These are phyloP conservation scores for Brachionus paranguensis DNA, from an alignment of 1,140 invertebrate genomes.

Conservation along the genomic window DNA sequence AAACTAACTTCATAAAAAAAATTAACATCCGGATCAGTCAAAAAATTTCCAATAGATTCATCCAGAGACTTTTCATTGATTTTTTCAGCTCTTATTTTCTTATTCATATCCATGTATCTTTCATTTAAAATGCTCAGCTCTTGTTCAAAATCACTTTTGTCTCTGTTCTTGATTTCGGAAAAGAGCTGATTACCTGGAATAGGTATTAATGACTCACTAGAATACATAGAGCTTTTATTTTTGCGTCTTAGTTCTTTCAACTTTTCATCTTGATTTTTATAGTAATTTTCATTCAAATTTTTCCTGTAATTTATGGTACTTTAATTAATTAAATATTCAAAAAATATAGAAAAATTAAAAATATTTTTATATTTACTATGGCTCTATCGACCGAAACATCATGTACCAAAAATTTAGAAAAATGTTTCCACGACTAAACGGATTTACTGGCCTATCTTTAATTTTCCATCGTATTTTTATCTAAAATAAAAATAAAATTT, in stretches of 20 bases:
- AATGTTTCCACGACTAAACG: neutral
- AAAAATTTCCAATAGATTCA: neutral
- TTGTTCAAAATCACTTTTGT: neutral
- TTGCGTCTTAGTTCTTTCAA: neutral
- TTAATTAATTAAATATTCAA: neutral
- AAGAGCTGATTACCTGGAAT: neutral
- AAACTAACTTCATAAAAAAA: neutral
- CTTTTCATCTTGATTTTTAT: neutral
- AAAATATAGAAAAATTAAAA: neutral
- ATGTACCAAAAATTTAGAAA: constrained; percentile 2
- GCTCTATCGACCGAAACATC: neutral
- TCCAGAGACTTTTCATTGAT: neutral
- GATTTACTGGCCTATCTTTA: constrained; percentile 8
- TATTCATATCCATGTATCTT: neutral
- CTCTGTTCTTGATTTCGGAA: neutral
- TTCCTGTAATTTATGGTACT: neutral
- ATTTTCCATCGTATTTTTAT: constrained; percentile 16
- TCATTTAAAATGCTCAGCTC: neutral
- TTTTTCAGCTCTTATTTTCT: neutral
- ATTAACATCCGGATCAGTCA: neutral
- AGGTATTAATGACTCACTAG: neutral
- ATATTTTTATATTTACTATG: constrained; percentile 10
- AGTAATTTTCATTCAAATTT: neutral
- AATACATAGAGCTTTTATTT: neutral
- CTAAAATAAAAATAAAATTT: neutral